Evolutionary conservation across 2,113 vertebrate species (phyloP), one percentile per base, ranked within the genome.

Genomic region (Capricornis sumatraensis): DNA sequence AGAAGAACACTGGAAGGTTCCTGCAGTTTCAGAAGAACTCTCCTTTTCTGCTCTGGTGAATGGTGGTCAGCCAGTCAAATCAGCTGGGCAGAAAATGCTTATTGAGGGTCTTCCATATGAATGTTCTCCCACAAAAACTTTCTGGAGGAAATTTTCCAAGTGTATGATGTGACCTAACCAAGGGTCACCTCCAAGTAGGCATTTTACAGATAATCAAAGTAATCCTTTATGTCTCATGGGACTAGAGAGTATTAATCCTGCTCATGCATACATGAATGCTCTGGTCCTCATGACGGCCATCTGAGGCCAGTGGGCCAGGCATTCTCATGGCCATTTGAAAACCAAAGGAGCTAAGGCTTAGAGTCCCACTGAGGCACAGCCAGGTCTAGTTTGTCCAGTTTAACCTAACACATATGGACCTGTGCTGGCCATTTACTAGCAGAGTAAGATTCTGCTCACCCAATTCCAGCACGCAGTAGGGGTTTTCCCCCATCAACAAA

Each of bases 221-320:
- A 36, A 58, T 60, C 64, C 67, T 55, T 57, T 74, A 2, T 33
- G 17, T 74, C 28, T 13, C 10, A 7, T 78, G 57, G 78, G 28
- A 7, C 78, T 79, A 5, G 67, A 43, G 76, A 45, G 43, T 47
- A 6, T 30, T 76, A 43, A n/a, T 87, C 19, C n/a, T 82, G 67
- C 60, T 52, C 33, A 12, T 25, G 2, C 3, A 2, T 28, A 10
- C 2, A 1, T 45, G 55, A 2, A 30, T 7, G 53, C 3, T 9
- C 76, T 10, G 88, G 50, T 40, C 28, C 57, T 87, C 43, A 7
- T 60, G 43, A 40, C 1, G 3, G 57, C 81, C 8, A 7, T 52
- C 6, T 28, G 62, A 82, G 84, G 71, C 81, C 76, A 58, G 14
- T 2, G 16, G n/a, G 60, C 19, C 5, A 30, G 8, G 40, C 52